These are phyloP conservation scores for Temnothorax nylanderi DNA, from an alignment of 1,140 invertebrate species.

Conservation along the genomic window DNA sequence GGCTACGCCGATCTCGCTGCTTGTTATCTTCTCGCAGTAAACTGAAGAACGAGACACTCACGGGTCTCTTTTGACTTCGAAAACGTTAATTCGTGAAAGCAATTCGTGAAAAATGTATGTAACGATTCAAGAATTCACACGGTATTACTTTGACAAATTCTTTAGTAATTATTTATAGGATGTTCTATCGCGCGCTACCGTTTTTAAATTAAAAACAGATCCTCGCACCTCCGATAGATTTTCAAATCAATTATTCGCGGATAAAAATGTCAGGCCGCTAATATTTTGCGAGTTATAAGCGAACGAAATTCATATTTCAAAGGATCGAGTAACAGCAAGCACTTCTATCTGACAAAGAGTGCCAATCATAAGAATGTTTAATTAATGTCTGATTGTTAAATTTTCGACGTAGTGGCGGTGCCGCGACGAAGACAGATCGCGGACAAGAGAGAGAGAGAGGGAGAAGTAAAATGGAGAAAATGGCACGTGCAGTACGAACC, in stretches of 20 bases:
- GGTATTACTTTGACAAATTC: background rate
- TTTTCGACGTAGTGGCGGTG: background rate
- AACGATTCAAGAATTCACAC: background rate
- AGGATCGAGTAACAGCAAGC: background rate
- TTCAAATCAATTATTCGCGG: background rate
- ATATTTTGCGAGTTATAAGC: background rate
- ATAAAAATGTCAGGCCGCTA: background rate
- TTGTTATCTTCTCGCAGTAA: background rate
- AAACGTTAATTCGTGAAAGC: background rate
- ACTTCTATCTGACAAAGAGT: background rate
- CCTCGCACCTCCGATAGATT: background rate
- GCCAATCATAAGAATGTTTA: slow-evolving; percentile 9
- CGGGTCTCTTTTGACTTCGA: background rate
- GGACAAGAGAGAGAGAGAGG: background rate
- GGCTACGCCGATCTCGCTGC: background rate
- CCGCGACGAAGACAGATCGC: background rate
- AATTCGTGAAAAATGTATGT: background rate
- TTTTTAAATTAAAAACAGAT: slow-evolving; percentile 3
- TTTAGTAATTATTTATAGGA: background rate
- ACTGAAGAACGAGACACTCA: background rate
- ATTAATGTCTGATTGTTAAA: slow-evolving; percentile 20
- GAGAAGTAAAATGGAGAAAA: slow-evolving; percentile 42
- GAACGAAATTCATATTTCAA: background rate
- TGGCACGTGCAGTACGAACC: slow-evolving; percentile 36
- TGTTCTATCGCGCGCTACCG: background rate